Conservation (phyloP, 2,113 vertebrate species). For the Nothocercus julius region DNA sequence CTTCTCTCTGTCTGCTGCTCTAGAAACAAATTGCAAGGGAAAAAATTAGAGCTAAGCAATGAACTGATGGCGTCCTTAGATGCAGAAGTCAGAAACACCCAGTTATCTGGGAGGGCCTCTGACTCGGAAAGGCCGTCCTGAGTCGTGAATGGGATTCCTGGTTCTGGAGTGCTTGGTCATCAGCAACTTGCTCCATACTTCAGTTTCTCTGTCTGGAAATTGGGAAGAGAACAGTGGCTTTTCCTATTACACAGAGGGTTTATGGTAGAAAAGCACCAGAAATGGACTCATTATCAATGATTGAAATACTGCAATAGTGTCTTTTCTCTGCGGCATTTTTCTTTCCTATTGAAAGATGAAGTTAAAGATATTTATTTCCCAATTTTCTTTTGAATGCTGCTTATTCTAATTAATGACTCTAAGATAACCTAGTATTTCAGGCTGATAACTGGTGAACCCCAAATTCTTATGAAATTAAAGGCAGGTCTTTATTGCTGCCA, state of each 20-base stretch:
- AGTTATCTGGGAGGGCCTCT: neutral
- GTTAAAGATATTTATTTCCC: neutral
- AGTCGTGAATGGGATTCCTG: neutral
- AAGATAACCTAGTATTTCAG: neutral
- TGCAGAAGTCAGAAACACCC: conserved; percentile 51
- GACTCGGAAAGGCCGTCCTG: neutral
- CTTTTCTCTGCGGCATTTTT: neutral
- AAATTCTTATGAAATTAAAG: neutral
- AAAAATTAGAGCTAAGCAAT: conserved; percentile 28
- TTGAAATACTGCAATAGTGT: neutral
- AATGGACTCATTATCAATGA: neutral
- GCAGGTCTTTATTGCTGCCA: neutral
- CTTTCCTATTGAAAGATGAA: neutral
- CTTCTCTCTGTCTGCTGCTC: conserved; percentile 63
- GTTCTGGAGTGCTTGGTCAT: neutral
- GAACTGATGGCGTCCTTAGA: conserved; percentile 57
- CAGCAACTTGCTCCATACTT: neutral
- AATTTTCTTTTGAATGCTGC: neutral
- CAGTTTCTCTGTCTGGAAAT: neutral
- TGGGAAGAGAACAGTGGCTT: neutral
- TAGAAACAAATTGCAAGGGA: conserved; percentile 63
- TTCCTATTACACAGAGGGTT: neutral
- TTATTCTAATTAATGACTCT: neutral
- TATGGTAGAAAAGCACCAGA: neutral
- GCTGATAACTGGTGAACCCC: neutral